These are phyloP conservation scores for Gonatopus flavifemur DNA, from an alignment of 1,140 invertebrate species.

Conservation along the genomic window DNA sequence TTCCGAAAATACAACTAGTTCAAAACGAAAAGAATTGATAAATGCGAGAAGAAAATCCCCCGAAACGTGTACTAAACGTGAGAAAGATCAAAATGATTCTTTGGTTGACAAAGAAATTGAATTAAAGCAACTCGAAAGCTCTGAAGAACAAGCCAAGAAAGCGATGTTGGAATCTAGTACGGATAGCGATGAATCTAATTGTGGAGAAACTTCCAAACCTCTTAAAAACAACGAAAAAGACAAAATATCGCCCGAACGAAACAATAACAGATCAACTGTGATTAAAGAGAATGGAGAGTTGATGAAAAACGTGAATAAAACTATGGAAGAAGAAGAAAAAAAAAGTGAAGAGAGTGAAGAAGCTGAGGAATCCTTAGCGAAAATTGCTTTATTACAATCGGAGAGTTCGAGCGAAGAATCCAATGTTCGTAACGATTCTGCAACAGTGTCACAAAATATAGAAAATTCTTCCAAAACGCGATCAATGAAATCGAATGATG, in stretches of 20 bases:
- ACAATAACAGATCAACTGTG: too few relatives aligned
- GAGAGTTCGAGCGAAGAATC: too few relatives aligned
- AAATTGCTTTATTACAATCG: too few relatives aligned
- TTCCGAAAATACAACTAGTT: too few relatives aligned
- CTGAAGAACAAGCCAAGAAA: constrained; percentile 11
- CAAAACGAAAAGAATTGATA: too few relatives aligned
- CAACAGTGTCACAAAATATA: too few relatives aligned
- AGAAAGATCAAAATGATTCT: background rate
- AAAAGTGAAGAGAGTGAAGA: background rate
- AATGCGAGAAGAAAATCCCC: too few relatives aligned
- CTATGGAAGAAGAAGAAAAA: background rate
- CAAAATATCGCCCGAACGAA: background rate
- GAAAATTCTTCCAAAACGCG: too few relatives aligned
- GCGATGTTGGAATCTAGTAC: background rate
- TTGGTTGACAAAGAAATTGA: background rate
- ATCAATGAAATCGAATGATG: too few relatives aligned
- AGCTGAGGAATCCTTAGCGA: too few relatives aligned
- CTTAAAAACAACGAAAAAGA: background rate
- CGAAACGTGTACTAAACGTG: too few relatives aligned
- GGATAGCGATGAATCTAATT: background rate
- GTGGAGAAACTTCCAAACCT: background rate
- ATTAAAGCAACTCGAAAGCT: background rate
- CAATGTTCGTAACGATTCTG: too few relatives aligned
- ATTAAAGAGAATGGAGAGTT: background rate
- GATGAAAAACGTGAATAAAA: background rate